A percentile compares a stretch with the other conserved stretches of the same genome.
These are phyloP conservation scores for Chlorops oryzae DNA, from an alignment of 1,140 invertebrate species.

Conservation along the genomic window DNA sequence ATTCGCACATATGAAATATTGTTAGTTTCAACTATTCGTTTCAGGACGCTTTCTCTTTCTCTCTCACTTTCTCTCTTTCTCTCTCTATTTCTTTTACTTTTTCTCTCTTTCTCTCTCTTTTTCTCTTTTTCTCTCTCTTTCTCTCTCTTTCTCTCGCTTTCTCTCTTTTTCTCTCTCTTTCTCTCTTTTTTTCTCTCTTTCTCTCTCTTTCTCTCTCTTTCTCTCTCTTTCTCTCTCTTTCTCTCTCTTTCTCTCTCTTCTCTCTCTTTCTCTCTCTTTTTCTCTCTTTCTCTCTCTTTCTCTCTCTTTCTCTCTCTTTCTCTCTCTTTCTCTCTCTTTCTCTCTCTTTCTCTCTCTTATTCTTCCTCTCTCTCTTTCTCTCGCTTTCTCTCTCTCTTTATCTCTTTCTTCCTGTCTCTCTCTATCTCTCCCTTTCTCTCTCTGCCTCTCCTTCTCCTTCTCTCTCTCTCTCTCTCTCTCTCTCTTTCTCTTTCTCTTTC, in stretches of 20 bases:
- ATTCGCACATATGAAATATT: too few species aligned
- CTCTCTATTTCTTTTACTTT: too few species aligned
- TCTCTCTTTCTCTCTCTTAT: background rate
- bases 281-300: background rate
- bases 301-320: background rate
- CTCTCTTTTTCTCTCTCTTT: too few species aligned
- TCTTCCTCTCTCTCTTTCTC: background rate
- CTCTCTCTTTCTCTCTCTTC: background rate
- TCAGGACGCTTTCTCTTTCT: too few species aligned
- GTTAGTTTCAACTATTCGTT: too few species aligned
- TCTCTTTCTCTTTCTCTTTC: background rate
- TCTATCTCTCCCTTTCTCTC: background rate
- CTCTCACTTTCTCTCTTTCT: too few species aligned
- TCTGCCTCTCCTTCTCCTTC: background rate
- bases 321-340: background rate
- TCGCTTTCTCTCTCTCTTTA: background rate
- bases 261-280: background rate
- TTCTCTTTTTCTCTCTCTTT: too few species aligned
- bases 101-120: too few species aligned
- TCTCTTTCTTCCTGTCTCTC: background rate
- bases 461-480: background rate
- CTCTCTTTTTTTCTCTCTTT: too few species aligned
- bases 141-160: too few species aligned
- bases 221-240: background rate
- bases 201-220: background rate